Conservation (phyloP, 2,888 invertebrate genomes). For the Elysia crispata region DNA sequence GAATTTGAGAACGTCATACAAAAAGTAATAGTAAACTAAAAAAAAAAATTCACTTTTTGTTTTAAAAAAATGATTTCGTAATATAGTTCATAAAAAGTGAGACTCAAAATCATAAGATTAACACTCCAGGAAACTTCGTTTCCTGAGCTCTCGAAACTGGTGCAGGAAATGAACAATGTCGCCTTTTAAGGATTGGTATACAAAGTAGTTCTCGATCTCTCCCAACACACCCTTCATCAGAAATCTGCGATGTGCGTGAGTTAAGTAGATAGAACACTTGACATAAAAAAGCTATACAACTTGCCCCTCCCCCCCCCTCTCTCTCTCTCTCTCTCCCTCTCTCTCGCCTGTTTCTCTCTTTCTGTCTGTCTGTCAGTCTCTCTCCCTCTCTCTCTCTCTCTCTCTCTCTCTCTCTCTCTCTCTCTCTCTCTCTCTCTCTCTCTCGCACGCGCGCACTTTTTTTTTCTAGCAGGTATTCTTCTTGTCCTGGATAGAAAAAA, state of each 20-base stretch:
- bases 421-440: slow-evolving; percentile 2
- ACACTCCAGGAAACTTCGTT: neutral
- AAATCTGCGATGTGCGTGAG: no score
- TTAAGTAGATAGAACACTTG: no score
- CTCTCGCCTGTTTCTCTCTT: slow-evolving; percentile 15
- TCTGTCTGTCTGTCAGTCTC: neutral
- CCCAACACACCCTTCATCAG: no score
- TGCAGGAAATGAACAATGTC: neutral
- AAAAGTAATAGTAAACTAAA: no score
- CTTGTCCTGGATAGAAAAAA: neutral
- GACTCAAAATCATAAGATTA: neutral
- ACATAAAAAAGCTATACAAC: no score
- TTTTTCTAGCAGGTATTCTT: neutral
- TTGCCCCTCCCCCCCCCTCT: neutral
- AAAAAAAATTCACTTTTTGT: no score
- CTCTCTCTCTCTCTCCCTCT: slow-evolving; percentile 10
- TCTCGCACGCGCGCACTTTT: neutral
- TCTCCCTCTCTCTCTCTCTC: neutral
- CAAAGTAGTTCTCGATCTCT: neutral
- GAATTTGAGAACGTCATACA: no score
- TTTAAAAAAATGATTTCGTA: no score
- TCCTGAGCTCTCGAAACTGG: neutral
- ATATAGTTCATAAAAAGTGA: no score
- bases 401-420: slow-evolving; percentile 3
- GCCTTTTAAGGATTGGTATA: neutral